Evolutionary conservation across 2,797 vertebrate genomes (phyloP).

Genomic region (Gadopsis bispinosus): DNA sequence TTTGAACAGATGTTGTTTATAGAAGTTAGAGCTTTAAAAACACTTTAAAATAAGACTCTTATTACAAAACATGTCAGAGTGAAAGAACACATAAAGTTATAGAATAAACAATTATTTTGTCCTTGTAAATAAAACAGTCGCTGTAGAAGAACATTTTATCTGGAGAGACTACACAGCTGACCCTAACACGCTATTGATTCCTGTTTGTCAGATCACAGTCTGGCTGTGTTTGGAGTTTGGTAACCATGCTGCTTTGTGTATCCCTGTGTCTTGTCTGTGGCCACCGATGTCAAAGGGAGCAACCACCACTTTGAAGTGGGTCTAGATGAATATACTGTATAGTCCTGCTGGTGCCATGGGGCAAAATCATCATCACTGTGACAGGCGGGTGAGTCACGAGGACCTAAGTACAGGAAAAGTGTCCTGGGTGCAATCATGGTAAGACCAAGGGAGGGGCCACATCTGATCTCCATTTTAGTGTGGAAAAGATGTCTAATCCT

Average conservation of each 20-base stretch:
- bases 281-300: constrained; percentile 48
- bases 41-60: background rate
- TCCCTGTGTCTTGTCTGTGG: constrained; percentile 58
- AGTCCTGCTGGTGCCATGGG: constrained; percentile 58
- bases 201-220: constrained; percentile 48
- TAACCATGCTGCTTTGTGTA: constrained; percentile 43
- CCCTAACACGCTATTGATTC: background rate
- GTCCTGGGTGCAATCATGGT: constrained; percentile 60
- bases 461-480: constrained; percentile 73
- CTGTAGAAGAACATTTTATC: constrained; percentile 14
- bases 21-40: background rate
- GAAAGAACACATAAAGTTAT: background rate
- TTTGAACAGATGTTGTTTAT: constrained; percentile 20
- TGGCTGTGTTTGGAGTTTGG: constrained; percentile 53
- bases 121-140: constrained; percentile 11
- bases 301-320: constrained; percentile 71
- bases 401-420: constrained; percentile 64
- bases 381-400: constrained; percentile 58
- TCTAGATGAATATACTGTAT: constrained; percentile 50
- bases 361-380: constrained; percentile 49
- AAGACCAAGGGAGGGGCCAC: constrained; percentile 56
- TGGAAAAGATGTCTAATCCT: constrained; percentile 62
- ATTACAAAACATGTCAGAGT: background rate
- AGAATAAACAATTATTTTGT: constrained; percentile 1
- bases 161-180: constrained; percentile 1